A percentile compares a stretch with the other conserved stretches of the same genome.
phyloP scores from a whole-genome alignment of 1,140 invertebrate species.

The Pachypsylla venusta region DNA sequence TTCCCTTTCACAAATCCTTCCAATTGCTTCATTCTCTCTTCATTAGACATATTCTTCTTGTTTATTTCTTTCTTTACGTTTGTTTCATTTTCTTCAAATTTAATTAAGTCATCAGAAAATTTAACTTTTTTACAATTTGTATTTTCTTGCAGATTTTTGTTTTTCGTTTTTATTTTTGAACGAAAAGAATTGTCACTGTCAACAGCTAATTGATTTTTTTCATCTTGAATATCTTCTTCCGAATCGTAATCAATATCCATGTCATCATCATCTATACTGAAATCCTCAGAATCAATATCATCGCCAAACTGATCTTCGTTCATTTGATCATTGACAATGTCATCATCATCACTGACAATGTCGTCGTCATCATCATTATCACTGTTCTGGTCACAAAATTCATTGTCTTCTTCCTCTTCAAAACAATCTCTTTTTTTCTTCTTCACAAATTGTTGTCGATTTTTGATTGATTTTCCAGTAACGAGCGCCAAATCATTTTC shows the following conservation, averaged over 20 bases:
- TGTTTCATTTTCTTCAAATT: conserved; percentile 19
- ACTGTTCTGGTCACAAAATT: conserved; percentile 14
- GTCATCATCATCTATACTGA: conserved; percentile 18
- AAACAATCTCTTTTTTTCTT: conserved; percentile 18
- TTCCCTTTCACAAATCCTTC: conserved; percentile 24
- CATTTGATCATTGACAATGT: conserved; percentile 25
- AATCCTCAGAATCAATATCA: conserved; percentile 30
- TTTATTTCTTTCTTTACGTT: neutral
- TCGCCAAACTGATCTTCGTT: conserved; percentile 31
- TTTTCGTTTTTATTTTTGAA: conserved; percentile 17
- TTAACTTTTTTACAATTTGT: conserved; percentile 22
- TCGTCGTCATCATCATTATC: conserved; percentile 15
- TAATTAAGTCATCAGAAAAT: conserved; percentile 22
- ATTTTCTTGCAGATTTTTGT: conserved; percentile 19
- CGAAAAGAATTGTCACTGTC: neutral
- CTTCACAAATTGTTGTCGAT: conserved; percentile 14
- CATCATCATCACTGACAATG: conserved; percentile 16
- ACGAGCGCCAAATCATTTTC: conserved; percentile 42
- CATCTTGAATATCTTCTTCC: conserved; percentile 23
- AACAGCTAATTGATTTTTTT: neutral
- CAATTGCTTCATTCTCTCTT: neutral
- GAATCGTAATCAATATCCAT: conserved; percentile 20
- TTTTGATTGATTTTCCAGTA: conserved; percentile 26
- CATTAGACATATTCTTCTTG: neutral
- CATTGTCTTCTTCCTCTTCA: conserved; percentile 19